Evolutionary conservation across 2,888 invertebrate species (phyloP), one percentile per base, ranked within the genome.

Genomic region (Camptogramma bilineatum): DNA sequence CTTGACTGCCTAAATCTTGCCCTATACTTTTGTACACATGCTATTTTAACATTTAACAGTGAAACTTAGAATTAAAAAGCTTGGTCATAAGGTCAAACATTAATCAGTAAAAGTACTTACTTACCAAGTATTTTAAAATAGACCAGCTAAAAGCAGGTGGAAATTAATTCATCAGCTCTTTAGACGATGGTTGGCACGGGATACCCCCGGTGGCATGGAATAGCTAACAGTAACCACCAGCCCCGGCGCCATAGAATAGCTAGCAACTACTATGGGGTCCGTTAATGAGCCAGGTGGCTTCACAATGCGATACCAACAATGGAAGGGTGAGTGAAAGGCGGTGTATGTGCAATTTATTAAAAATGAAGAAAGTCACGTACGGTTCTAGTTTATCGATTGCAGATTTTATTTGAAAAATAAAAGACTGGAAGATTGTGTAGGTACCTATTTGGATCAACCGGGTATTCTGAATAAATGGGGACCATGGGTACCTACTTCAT

Each of bases 201-300:
- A 9, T 10, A 39, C 3, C 10, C 42, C 16, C n/a, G 42, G 16
- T 16, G 42, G 0, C 54, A 54, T 16, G 46, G 55, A 56, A 52
- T 52, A 62, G 10, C 16, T 18, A 51, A 55, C 16, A 53, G 39
- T 50, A 2, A 7, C 13, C 10, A 34, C 16, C 4, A 31, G 16
- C 31, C 16, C 34, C 4, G 52, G 28, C 19, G 28, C 48, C 50
- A 57, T 52, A 39, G 65, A 53, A 57, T 58, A 58, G 24, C 57
- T 16, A 47, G 44, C 54, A 62, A 52, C 59, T 52, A 62, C 4
- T 65, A 62, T 10, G 75, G 73, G 73, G 74, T 78, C 74, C 76
- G 81, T 79, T 91, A 91, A 90, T 87, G 88, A 90, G 88, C 88
- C 90, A 90, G 91, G 91, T 92, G 91, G 88, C 73, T 76, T 79